Base-by-base conservation (phyloP, 2,113 vertebrate genomes). In the Cheilinus undulatus region DNA sequence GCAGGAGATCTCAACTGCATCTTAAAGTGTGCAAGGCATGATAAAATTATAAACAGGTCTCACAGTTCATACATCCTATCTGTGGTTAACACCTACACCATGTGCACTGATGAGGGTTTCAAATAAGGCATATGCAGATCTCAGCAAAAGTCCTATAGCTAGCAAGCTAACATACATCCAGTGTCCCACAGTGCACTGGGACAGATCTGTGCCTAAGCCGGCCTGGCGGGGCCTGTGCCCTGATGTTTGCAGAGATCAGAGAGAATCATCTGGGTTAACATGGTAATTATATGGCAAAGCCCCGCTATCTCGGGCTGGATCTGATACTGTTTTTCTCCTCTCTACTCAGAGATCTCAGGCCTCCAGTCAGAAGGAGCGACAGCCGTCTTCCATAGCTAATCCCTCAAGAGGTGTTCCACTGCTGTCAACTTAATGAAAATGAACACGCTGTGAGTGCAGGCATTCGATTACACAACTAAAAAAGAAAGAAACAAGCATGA, bases 361-460 rank as follows among this genome's bases (percentile, higher is more conserved):
- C 81, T 92, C 83, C 91, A 93, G 89, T 92, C 88, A 93, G 87
- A 67, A 87, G 86, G 87, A 91, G 82, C 70, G 68, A 82, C 76
- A 85, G 78, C 83, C 88, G 81, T 95, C 95, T 94, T 79, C 73
- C 63, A 93, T 84, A 74, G 93, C 89, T 93, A 94, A 94, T 93
- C 87, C 92, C 93, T 88, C 84, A 93, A 93, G 92, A 95, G 73
- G 73, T 91, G 88, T 81, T 93, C 83, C 89, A 87, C 86, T 86
- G 88, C 89, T 89, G 93, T 93, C 80, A 93, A 92, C 67, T 91
- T 94, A 92, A 94, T 94, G 89, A 93, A 96, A 95, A 95, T 92
- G 84, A 94, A 90, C 89, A 86, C 64, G 82, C 81, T 90, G 86
- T 82, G 78, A 93, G 92, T 84, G 56, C 58, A 56, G 88, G 82